A percentile compares a stretch with the other conserved stretches of the same genome.
phyloP scores from a whole-genome alignment of 1,140 invertebrate genomes.

The Riptortus pedestris region DNA sequence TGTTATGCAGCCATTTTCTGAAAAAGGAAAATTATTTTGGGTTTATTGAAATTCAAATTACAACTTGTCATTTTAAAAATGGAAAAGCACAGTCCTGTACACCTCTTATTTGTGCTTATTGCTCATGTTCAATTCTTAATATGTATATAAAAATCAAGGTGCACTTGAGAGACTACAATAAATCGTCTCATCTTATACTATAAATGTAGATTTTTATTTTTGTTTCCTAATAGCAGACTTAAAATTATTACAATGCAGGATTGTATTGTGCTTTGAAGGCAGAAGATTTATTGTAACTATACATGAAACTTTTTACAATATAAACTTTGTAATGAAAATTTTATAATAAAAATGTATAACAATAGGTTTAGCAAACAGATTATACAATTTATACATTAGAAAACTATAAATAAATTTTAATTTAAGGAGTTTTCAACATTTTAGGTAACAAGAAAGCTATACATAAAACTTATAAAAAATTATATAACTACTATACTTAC shows the following conservation, averaged over 20 bases:
- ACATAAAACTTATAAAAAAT: neutral
- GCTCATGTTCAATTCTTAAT: no score
- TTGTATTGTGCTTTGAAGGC: constrained; percentile 15
- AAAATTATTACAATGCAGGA: neutral
- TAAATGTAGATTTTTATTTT: no score
- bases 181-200: no score
- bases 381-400: constrained; percentile 7
- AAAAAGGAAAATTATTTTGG: no score
- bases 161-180: no score
- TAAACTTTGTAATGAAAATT: no score
- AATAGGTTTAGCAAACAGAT: neutral
- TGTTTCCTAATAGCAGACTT: neutral
- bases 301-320: constrained; percentile 8
- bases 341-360: neutral
- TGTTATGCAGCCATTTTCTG: no score
- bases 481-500: neutral
- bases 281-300: constrained; percentile 2
- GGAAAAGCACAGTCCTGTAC: no score
- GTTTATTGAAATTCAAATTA: no score
- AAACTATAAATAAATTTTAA: neutral
- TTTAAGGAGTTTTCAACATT: neutral
- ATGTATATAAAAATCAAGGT: no score
- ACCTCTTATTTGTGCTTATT: no score
- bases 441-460: neutral
- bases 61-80: no score